Evolutionary conservation across 2,797 vertebrate species (phyloP), one percentile per base, ranked within the genome.

Genomic region (Sparus aurata): DNA sequence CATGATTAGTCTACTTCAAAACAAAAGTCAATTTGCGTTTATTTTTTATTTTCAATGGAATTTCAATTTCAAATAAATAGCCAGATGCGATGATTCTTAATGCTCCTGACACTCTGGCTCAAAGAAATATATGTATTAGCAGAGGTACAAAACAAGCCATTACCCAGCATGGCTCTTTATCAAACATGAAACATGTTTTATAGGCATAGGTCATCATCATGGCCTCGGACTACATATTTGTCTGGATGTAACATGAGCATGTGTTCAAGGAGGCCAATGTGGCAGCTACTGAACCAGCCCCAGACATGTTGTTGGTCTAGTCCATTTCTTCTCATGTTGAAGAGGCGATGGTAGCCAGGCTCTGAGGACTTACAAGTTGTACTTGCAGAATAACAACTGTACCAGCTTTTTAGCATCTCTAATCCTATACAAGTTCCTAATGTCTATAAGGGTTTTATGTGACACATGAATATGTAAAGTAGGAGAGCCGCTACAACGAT

Each of bases 161-260:
- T 53, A 47, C 25, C 17, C 2, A n/a, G 23, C 22, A 30, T 27
- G 41, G 9, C 25, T 47, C 25, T 58, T 58, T 61, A 16, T n/a
- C 30, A 27, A 53, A 34, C 38, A 22, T 53, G 47, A n/a, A 27
- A 69, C 50, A 18, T 55, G 11, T 65, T 69, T 64, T 69, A 13
- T 34, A 34, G 34, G 34, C 34, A 34, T 50, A 18, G 55, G n/a
- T 22, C 18, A 22, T 63, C 50, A 9, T 45, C 41, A 34, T 38
- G 58, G 60, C 61, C 45, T 50, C 23, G 1, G 11, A 45, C 52
- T 50, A 30, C 46, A 13, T 30, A 7, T 38, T 50, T 58, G 60
- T 58, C 30, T 58, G 62, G 7, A 53, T 41, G 25, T 16, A 22
- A 47, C 47, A 46, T 66, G 23, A 18, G 45, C 34, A 63, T 53